phyloP scores from a whole-genome alignment of 2,113 vertebrate genomes.

The Podocnemis expansa region DNA sequence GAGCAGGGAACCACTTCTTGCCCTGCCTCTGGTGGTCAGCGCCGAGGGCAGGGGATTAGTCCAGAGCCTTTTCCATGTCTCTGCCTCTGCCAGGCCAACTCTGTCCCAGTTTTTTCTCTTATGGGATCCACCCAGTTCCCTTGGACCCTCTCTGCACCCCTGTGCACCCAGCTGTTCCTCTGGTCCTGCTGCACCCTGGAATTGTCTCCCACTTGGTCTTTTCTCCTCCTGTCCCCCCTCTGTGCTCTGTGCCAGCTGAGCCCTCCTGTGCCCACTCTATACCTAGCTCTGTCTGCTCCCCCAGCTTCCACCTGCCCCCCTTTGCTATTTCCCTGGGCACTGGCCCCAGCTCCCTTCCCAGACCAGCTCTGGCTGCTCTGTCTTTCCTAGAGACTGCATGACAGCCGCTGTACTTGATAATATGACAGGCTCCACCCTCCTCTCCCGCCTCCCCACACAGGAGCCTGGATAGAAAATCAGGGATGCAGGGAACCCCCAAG shows the following conservation, averaged over 20 bases:
- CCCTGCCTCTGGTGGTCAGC: accelerated
- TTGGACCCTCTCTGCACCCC: background rate
- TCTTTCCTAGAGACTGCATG: background rate
- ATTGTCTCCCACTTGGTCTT: background rate
- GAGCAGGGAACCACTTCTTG: background rate
- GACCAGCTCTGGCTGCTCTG: background rate
- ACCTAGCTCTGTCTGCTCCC: background rate
- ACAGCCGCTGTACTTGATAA: background rate
- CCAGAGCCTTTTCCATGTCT: background rate
- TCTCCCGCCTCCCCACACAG: background rate
- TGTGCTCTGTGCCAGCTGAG: background rate
- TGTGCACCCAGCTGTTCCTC: background rate
- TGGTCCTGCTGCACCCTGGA: background rate
- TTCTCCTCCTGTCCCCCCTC: too few species aligned
- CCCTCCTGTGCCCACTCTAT: background rate
- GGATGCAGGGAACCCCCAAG: background rate
- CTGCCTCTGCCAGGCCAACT: background rate
- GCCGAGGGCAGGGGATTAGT: accelerated
- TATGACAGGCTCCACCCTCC: constrained; percentile 38
- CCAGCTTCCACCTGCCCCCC: background rate
- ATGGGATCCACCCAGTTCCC: background rate
- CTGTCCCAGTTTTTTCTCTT: background rate
- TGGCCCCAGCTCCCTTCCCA: background rate
- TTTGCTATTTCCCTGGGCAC: background rate
- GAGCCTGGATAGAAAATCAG: background rate